Evolutionary conservation across 2,113 vertebrate genomes (phyloP).

Genomic region (Sapayoa aenigma): DNA sequence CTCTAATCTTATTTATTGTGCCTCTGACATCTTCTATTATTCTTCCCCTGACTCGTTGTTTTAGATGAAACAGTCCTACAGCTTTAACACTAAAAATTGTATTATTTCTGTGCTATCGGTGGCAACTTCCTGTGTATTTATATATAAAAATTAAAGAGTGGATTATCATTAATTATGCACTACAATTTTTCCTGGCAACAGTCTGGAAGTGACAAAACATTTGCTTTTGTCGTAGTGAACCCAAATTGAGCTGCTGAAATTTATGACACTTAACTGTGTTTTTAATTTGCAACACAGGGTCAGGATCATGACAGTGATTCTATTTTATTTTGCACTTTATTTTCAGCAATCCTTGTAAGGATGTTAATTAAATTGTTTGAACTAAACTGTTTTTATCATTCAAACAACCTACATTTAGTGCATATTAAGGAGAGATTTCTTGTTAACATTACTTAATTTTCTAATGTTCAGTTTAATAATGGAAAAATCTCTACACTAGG

Average conservation of each 20-base stretch:
- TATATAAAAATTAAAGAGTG: constrained; percentile 69
- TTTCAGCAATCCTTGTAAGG: constrained; percentile 66
- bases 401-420: constrained; percentile 62
- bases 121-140: constrained; percentile 64
- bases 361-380: constrained; percentile 76
- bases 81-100: constrained; percentile 55
- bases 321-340: constrained; percentile 71
- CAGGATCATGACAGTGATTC: constrained; percentile 71
- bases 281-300: constrained; percentile 73
- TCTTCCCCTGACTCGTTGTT: constrained; percentile 55
- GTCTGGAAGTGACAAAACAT: constrained; percentile 77
- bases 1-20: constrained; percentile 71
- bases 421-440: constrained; percentile 66
- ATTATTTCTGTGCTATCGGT: constrained; percentile 62
- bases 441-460: constrained; percentile 67
- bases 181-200: constrained; percentile 73
- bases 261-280: constrained; percentile 70
- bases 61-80: constrained; percentile 54
- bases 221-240: constrained; percentile 78
- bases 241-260: constrained; percentile 70
- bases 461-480: constrained; percentile 49
- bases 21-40: constrained; percentile 69
- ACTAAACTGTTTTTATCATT: constrained; percentile 71
- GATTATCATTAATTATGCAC: constrained; percentile 78
- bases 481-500: neutral